phyloP scores from a whole-genome alignment of 2,113 vertebrate species.

The Pseudonaja textilis region DNA sequence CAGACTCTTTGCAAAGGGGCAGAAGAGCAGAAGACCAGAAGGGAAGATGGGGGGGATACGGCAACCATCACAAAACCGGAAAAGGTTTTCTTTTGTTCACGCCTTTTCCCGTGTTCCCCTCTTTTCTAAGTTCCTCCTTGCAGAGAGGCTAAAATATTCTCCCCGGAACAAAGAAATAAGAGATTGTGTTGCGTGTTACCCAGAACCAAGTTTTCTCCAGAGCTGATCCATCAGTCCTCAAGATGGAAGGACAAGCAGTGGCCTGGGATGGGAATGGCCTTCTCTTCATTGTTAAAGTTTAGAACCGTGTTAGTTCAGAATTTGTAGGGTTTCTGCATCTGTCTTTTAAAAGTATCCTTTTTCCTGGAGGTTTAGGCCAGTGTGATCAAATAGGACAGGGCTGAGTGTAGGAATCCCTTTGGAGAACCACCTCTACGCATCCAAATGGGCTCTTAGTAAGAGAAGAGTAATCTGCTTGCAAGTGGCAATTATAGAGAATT shows the following conservation, averaged over 20 bases:
- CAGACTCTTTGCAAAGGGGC: fast-evolving
- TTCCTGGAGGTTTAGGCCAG: background rate
- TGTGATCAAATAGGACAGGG: background rate
- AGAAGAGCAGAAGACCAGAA: constrained; percentile 30
- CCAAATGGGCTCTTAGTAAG: background rate
- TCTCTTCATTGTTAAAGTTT: background rate
- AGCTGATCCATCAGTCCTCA: background rate
- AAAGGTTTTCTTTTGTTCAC: background rate
- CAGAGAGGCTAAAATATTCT: background rate
- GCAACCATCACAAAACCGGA: background rate
- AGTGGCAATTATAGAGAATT: background rate
- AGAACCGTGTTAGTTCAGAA: background rate
- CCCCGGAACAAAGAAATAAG: background rate
- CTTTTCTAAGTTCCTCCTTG: background rate
- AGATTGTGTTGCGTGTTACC: background rate
- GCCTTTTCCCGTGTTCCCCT: background rate
- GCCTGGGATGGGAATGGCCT: background rate
- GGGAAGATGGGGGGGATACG: background rate
- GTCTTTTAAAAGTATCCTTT: background rate
- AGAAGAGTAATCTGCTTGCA: background rate
- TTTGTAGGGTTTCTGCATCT: background rate
- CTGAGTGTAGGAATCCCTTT: background rate
- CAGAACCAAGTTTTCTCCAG: background rate
- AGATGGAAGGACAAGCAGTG: background rate
- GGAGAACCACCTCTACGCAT: background rate